Conservation (phyloP, 2,113 vertebrate genomes). For the Climacteris rufus region DNA sequence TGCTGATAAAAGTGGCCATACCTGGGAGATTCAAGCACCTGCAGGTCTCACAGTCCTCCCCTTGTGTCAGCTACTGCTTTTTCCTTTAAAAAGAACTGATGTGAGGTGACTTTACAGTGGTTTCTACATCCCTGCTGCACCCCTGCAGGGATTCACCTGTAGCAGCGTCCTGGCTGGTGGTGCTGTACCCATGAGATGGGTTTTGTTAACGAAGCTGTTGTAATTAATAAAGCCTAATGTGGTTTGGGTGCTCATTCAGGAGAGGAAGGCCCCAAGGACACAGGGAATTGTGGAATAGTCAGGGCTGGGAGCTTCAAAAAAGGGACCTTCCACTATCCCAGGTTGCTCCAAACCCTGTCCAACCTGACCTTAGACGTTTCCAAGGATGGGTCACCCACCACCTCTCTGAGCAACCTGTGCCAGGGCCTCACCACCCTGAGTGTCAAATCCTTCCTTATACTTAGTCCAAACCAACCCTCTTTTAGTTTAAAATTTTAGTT, state of each 20-base stretch:
- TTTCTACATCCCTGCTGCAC: neutral
- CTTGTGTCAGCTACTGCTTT: neutral
- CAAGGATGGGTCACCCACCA: neutral
- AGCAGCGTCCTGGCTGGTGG: too few species aligned
- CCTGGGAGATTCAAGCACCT: neutral
- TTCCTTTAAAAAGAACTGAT: neutral
- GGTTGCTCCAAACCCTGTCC: neutral
- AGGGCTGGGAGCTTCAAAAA: too few species aligned
- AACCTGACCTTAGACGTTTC: too few species aligned
- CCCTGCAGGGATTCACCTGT: neutral
- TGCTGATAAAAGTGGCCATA: neutral
- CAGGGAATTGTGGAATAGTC: neutral
- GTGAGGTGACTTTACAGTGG: neutral
- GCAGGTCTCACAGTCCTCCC: neutral
- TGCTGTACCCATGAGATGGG: rapidly evolving
- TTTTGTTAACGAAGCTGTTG: neutral
- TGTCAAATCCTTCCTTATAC: neutral
- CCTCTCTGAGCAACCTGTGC: neutral
- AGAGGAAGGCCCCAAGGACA: neutral
- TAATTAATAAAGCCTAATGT: neutral
- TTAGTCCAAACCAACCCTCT: neutral
- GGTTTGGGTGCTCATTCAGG: neutral
- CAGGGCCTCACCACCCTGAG: too few species aligned
- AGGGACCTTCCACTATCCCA: neutral
- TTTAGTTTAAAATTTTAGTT: too few species aligned